Evolutionary conservation across 2,113 vertebrate species (phyloP).

Genomic region (Choloepus hoffmanni): DNA sequence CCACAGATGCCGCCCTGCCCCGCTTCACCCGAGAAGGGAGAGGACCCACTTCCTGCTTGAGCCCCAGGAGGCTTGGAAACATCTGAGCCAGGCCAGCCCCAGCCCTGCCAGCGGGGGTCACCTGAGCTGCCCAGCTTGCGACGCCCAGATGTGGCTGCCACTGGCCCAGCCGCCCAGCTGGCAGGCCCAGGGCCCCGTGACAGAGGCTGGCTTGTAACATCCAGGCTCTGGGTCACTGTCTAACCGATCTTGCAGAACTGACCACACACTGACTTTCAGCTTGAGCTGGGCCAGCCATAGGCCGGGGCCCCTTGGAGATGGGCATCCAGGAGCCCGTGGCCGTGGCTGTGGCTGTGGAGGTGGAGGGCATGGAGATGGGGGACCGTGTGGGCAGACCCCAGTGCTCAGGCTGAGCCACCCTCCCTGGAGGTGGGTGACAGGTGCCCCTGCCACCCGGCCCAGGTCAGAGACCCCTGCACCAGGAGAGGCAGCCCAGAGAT

Average conservation of each 20-base stretch:
- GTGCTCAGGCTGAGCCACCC: neutral
- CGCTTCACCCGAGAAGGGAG: neutral
- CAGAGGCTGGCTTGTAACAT: conserved; percentile 57
- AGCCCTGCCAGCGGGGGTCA: conserved; percentile 64
- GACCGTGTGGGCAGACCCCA: conserved; percentile 70
- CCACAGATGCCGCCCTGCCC: conserved; percentile 63
- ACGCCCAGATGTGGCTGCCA: neutral
- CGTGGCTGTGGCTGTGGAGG: conserved; percentile 60
- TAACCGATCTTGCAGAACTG: conserved; percentile 40
- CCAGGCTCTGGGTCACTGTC: conserved; percentile 70
- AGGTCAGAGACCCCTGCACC: conserved; percentile 85
- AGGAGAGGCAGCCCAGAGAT: conserved; percentile 82
- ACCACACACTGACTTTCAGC: conserved; percentile 34
- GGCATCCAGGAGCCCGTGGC: conserved; percentile 60
- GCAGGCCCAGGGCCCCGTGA: neutral
- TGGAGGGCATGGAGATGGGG: conserved; percentile 61
- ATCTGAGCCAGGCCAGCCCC: neutral
- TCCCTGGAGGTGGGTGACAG: neutral
- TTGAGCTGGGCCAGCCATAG: conserved; percentile 55
- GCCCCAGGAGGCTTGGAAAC: neutral
- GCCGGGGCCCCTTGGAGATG: conserved; percentile 62
- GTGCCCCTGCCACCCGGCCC: neutral
- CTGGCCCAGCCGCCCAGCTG: neutral
- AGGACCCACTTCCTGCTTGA: neutral
- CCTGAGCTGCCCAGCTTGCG: conserved; percentile 21